Base-by-base conservation (phyloP, 1,140 invertebrate genomes). In the Formica selysi region DNA sequence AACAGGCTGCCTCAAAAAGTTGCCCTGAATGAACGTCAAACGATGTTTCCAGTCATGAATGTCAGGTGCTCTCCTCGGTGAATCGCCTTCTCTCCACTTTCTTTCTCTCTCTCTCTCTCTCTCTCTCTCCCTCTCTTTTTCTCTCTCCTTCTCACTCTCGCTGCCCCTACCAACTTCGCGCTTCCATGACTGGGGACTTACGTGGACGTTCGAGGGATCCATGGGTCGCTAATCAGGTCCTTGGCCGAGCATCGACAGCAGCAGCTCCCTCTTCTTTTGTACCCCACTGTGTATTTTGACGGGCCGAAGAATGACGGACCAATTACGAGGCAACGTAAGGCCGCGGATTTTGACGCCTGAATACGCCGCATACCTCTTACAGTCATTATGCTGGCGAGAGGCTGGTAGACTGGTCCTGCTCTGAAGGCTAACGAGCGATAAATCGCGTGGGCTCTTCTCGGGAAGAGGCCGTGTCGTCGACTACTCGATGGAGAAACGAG, bases 1-100 rank as follows among this genome's bases (percentile, higher is more conserved):
- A 93, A 93, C 92, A 90, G 89, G 88, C 88, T 91, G 88, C 89
- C 86, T 87, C 88, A 91, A 88, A 91, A 92, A 88, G 90, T 91
- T 85, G 88, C 83, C 89, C 88, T 91, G 93, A 93, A 94, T 93
- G 92, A 92, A 87, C 91, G 89, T 92, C 90, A 93, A 94, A 93
- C 91, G 92, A 93, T 83, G 65, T 51, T 74, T 73, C 79, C 76
- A 86, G 62, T 68, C 74, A 85, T 65, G 68, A 78, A 79, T 78
- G 81, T 85, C 81, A 85, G 81, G 81, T 67, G 76, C 44, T 64
- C 32, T 32, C 68, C 44, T 64, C 61, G 44, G 76, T 13, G 71
- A 87, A 70, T 73, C 76, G 22, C 29, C 38, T 79, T 48, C 44
- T 67, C 32, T 54, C 61, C 73, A 36, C 36, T 78, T 22, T 85